Conservation (phyloP, 2,888 invertebrate species). For the Isotomurus palustris region DNA sequence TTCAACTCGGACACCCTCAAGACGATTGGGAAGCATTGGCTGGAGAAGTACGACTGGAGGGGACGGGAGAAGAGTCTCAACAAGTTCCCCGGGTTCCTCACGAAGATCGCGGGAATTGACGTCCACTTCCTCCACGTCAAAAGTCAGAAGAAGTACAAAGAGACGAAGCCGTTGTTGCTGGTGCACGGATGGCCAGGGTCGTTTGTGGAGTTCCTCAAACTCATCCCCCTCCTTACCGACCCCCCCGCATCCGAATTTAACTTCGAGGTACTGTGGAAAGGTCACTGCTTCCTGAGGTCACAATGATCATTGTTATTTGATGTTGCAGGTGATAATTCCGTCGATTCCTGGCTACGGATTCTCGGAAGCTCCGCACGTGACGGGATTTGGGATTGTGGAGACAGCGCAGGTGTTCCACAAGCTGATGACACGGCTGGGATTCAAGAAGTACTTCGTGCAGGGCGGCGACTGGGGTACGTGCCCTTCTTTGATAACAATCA, state of each 20-base stretch:
- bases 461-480: conserved; percentile 54
- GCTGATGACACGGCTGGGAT: conserved; percentile 67
- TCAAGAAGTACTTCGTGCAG: conserved; percentile 62
- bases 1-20: conserved; percentile 67
- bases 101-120: conserved; percentile 68
- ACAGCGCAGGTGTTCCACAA: conserved; percentile 60
- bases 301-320: not conserved
- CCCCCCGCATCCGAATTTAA: conserved; percentile 20
- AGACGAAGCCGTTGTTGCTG: conserved; percentile 12
- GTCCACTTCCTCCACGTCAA: conserved; percentile 72
- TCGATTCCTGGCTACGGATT: conserved; percentile 58
- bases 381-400: conserved; percentile 50
- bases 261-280: conserved; percentile 35
- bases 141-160: conserved; percentile 36
- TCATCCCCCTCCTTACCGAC: conserved; percentile 30
- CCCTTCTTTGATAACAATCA: too few relatives aligned
- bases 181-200: conserved; percentile 36
- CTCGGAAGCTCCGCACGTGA: conserved; percentile 52
- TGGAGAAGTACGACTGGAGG: conserved; percentile 66
- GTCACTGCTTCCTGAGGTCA: not conserved
- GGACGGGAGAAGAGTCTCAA: conserved; percentile 67
- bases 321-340: conserved; percentile 50
- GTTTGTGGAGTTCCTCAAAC: conserved; percentile 31
- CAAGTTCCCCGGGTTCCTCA: conserved; percentile 66
- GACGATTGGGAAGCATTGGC: conserved; percentile 69